These are phyloP conservation scores for Epizoanthus stellaris DNA, from an alignment of 92 coral and sea anemone species.

Conservation along the genomic window DNA sequence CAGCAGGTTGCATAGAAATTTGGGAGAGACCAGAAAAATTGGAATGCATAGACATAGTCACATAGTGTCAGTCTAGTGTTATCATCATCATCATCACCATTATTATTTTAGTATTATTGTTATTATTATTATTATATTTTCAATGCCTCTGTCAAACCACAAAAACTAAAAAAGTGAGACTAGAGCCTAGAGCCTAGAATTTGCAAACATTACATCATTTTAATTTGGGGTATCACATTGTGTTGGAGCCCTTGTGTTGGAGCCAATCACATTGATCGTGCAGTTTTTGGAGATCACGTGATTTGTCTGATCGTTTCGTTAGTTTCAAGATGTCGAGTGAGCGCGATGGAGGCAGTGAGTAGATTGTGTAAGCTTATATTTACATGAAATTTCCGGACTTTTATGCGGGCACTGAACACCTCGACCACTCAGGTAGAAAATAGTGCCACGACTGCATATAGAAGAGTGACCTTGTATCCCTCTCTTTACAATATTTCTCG, in stretches of 20 bases:
- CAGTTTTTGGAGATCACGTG: constrained; percentile 39
- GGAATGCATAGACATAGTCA: no score
- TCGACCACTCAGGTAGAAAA: neutral
- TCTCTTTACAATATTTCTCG: constrained; percentile 22
- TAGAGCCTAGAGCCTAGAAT: no score
- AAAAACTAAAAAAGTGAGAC: no score
- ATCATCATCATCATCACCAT: no score
- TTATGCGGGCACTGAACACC: constrained; percentile 40
- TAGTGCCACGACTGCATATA: constrained; percentile 10
- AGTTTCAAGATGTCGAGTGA: constrained; percentile 40
- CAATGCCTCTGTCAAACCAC: no score
- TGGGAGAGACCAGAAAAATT: no score
- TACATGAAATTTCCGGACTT: constrained; percentile 75
- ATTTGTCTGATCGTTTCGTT: constrained; percentile 6
- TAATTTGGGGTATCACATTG: constrained; percentile 9
- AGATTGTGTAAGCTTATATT: constrained; percentile 56
- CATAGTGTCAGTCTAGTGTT: no score
- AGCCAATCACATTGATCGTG: constrained; percentile 35
- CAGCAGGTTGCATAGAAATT: no score
- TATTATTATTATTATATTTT: no score
- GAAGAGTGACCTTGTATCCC: constrained; percentile 14
- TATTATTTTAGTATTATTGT: no score
- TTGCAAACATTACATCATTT: constrained; percentile 21
- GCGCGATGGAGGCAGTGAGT: constrained; percentile 15
- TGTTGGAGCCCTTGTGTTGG: no score